These are phyloP conservation scores for Caenorhabditis wallacei DNA, from an alignment of 2,888 invertebrate species.

Conservation along the genomic window DNA sequence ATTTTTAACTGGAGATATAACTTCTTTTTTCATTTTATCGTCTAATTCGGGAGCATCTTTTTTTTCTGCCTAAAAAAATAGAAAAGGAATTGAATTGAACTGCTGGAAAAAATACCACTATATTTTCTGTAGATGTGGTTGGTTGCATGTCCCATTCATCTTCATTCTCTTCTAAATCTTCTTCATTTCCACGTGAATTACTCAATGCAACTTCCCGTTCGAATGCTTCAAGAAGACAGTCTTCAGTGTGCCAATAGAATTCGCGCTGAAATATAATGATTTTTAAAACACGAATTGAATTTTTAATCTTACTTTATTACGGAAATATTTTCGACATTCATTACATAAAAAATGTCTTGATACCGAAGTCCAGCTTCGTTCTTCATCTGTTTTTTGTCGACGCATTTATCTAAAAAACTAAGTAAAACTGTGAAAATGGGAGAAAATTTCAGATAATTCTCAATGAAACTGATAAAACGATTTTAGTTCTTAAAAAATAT, in stretches of 20 bases:
- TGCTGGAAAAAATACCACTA: neutral
- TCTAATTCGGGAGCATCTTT: neutral
- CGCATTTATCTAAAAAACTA: slow-evolving; percentile 11
- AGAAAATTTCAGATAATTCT: too few relatives aligned
- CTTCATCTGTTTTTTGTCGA: slow-evolving; percentile 46
- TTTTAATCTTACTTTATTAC: slow-evolving; percentile 70
- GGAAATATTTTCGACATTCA: slow-evolving; percentile 74
- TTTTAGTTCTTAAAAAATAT: neutral
- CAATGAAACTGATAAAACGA: neutral
- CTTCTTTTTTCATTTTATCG: neutral
- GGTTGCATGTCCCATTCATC: slow-evolving; percentile 39
- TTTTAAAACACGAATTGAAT: neutral
- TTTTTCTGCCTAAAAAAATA: neutral
- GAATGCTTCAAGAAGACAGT: slow-evolving; percentile 76
- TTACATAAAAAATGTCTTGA: slow-evolving; percentile 68
- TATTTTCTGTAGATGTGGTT: neutral
- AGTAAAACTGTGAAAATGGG: neutral
- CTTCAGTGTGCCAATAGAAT: slow-evolving; percentile 75
- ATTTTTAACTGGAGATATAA: neutral
- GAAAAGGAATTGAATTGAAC: neutral
- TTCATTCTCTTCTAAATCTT: slow-evolving; percentile 32
- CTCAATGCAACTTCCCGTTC: slow-evolving; percentile 69
- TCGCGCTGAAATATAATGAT: slow-evolving; percentile 62
- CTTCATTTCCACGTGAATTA: slow-evolving; percentile 26
- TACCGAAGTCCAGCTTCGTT: slow-evolving; percentile 55